These are phyloP conservation scores for Philereme transversata DNA, from an alignment of 2,888 invertebrate species.

Conservation along the genomic window DNA sequence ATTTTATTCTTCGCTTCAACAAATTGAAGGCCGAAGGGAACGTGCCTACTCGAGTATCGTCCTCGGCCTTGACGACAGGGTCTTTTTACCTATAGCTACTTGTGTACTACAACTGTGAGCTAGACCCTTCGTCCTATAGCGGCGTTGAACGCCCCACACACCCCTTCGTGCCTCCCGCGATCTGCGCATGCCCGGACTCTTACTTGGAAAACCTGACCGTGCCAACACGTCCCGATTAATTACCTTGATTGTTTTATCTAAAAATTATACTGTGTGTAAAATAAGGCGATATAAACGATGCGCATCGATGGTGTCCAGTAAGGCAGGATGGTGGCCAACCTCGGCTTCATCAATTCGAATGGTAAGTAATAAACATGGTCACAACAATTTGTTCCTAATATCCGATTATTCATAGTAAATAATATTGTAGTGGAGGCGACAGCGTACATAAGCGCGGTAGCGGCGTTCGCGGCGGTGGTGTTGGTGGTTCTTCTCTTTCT, in stretches of 20 bases:
- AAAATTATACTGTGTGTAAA: conserved; percentile 26
- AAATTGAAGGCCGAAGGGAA: conserved; percentile 46
- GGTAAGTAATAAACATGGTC: conserved; percentile 72
- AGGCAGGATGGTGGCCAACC: conserved; percentile 75
- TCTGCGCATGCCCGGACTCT: conserved; percentile 63
- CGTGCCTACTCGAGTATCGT: conserved; percentile 47
- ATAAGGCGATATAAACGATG: conserved; percentile 46
- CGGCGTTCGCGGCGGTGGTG: conserved; percentile 91
- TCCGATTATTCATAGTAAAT: conserved; percentile 26
- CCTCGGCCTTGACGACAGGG: conserved; percentile 69
- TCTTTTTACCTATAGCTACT: conserved; percentile 33
- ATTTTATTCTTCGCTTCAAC: conserved; percentile 32
- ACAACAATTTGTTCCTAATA: conserved; percentile 23
- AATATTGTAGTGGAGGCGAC: conserved; percentile 89
- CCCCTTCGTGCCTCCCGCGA: conserved; percentile 70
- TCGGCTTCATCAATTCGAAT: conserved; percentile 73
- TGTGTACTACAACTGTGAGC: conserved; percentile 47
- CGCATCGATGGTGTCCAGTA: conserved; percentile 45
- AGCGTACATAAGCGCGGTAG: conserved; percentile 94
- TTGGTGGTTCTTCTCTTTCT: conserved; percentile 94
- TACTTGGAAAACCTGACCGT: conserved; percentile 65
- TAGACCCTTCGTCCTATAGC: conserved; percentile 69
- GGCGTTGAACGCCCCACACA: conserved; percentile 62
- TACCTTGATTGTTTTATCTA: conserved; percentile 52
- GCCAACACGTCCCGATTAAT: conserved; percentile 70